Evolutionary conservation across 2,888 invertebrate genomes (phyloP).

Genomic region (Ectemnius lituratus): DNA sequence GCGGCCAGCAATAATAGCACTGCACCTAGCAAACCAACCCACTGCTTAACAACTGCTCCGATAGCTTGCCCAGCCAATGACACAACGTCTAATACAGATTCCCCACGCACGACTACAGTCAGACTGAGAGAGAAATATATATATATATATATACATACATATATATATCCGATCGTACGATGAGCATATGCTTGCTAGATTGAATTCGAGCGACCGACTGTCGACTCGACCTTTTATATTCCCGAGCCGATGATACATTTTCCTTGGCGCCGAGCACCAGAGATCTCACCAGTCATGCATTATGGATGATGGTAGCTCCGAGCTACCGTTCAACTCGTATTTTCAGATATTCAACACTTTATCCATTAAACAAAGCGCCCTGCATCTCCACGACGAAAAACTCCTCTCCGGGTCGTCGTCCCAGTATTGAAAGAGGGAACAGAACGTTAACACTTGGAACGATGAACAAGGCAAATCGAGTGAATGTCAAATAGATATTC

Average conservation of each 20-base stretch:
- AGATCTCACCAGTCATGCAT: slow-evolving; percentile 38
- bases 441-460: too few species aligned
- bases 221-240: slow-evolving; percentile 44
- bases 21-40: too few species aligned
- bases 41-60: too few species aligned
- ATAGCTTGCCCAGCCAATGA: neutral
- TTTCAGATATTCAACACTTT: neutral
- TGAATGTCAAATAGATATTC: too few species aligned
- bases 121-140: neutral
- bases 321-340: neutral
- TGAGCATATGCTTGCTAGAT: slow-evolving; percentile 18
- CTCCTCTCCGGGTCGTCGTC: too few species aligned
- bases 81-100: neutral
- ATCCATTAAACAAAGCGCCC: neutral
- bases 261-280: slow-evolving; percentile 36
- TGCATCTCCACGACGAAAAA: neutral
- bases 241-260: slow-evolving; percentile 50
- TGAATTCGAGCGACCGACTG: slow-evolving; percentile 29
- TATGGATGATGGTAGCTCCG: slow-evolving; percentile 3
- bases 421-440: too few species aligned
- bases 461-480: too few species aligned
- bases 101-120: neutral
- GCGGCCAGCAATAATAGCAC: neutral
- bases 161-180: neutral
- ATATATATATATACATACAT: too few species aligned